Percentiles rank a stretch among this genome's conserved stretches.
phyloP scores from a whole-genome alignment of 1,140 invertebrate genomes.

The Probaryconus sp. region DNA sequence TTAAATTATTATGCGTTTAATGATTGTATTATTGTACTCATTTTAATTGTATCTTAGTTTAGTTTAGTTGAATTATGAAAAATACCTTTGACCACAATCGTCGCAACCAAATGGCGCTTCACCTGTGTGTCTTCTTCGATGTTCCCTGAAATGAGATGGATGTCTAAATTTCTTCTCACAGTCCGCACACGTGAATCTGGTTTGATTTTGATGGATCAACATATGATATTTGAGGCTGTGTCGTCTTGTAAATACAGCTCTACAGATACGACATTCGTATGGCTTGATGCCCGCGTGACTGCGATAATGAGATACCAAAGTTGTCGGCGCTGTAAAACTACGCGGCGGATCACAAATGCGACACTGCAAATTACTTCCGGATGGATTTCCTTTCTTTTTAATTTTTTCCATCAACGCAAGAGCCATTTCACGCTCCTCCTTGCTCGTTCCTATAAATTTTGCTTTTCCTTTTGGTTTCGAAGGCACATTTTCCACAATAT shows the following conservation, averaged over 20 bases:
- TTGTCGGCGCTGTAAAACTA: constrained; percentile 83
- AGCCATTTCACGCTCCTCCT: constrained; percentile 78
- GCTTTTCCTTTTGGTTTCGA: constrained; percentile 79
- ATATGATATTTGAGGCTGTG: constrained; percentile 85
- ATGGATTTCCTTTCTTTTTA: constrained; percentile 75
- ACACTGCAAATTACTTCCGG: constrained; percentile 79
- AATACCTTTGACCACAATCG: constrained; percentile 81
- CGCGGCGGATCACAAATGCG: constrained; percentile 82
- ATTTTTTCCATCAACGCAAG: constrained; percentile 77
- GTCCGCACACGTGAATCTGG: constrained; percentile 82
- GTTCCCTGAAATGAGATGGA: constrained; percentile 83
- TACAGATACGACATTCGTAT: constrained; percentile 82
- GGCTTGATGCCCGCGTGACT: constrained; percentile 85
- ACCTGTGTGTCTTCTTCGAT: constrained; percentile 82
- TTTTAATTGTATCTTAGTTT: neutral
- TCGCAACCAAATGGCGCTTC: constrained; percentile 83
- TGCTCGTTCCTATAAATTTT: constrained; percentile 80
- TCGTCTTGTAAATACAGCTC: constrained; percentile 82
- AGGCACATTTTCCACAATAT: constrained; percentile 37
- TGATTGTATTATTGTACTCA: neutral
- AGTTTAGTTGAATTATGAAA: too few species aligned
- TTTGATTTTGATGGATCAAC: constrained; percentile 84
- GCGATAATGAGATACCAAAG: constrained; percentile 83
- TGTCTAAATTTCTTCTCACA: constrained; percentile 84
- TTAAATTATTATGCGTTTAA: constrained; percentile 8